Conservation (phyloP, 2,888 invertebrate species). For the Aquatica leii region DNA sequence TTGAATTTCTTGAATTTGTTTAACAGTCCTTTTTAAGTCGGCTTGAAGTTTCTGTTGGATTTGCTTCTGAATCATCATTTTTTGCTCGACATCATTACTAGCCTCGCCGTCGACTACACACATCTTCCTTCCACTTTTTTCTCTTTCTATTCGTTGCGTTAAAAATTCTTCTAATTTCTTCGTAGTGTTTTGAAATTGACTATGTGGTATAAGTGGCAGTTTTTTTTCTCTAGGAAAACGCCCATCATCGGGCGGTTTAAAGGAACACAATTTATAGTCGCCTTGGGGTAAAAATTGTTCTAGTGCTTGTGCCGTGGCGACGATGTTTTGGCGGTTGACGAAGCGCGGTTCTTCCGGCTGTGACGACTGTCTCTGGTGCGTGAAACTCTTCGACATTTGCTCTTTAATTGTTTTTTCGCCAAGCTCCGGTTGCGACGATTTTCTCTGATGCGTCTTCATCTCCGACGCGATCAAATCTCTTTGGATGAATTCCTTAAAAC, state of each 20-base stretch:
- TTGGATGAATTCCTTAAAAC: conserved; percentile 61
- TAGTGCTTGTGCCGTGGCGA: conserved; percentile 57
- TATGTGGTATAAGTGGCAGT: conserved; percentile 50
- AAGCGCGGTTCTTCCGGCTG: conserved; percentile 51
- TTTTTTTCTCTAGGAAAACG: not conserved
- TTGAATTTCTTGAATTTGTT: conserved; percentile 62
- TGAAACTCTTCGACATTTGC: conserved; percentile 46
- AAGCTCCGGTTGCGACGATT: conserved; percentile 57
- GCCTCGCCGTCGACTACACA: conserved; percentile 52
- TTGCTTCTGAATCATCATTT: conserved; percentile 59
- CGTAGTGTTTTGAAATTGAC: conserved; percentile 60
- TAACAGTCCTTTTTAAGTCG: conserved; percentile 62
- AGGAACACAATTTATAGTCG: conserved; percentile 50
- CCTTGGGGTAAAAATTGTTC: conserved; percentile 57
- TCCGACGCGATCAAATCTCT: conserved; percentile 47
- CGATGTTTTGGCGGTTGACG: conserved; percentile 49
- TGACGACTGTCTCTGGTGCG: conserved; percentile 55
- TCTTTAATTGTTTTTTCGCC: conserved; percentile 42
- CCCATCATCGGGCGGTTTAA: conserved; percentile 31
- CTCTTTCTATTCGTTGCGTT: conserved; percentile 58
- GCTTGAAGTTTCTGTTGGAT: conserved; percentile 61
- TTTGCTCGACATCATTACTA: conserved; percentile 56
- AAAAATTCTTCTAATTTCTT: conserved; percentile 61
- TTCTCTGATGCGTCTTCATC: conserved; percentile 51
- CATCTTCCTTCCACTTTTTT: conserved; percentile 51